Evolutionary conservation across 2,888 invertebrate species (phyloP).

Genomic region (Tipula helvola): DNA sequence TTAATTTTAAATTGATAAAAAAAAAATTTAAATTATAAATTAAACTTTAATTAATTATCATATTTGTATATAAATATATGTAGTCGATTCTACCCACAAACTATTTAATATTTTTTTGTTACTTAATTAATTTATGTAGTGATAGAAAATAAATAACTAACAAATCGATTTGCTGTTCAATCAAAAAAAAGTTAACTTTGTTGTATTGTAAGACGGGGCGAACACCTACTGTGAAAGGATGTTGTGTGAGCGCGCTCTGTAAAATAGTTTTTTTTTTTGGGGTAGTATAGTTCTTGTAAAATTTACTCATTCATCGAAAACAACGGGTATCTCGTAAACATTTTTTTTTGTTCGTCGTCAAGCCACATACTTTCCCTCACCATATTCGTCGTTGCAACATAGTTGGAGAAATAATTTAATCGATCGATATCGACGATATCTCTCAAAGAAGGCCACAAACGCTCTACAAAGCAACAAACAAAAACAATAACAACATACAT

Average conservation of each 20-base stretch:
- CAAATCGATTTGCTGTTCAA: neutral
- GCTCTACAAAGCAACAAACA: neutral
- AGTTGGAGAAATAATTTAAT: neutral
- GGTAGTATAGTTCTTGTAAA: neutral
- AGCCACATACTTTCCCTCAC: neutral
- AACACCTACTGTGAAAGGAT: neutral
- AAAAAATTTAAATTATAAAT: neutral
- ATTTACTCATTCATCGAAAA: neutral
- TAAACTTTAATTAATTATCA: neutral
- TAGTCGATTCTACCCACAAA: neutral
- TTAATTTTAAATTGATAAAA: neutral
- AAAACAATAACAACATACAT: neutral
- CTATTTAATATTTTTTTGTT: neutral
- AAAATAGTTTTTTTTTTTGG: neutral
- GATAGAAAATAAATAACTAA: neutral
- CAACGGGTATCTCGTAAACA: neutral
- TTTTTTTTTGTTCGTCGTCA: neutral
- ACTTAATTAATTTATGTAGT: neutral
- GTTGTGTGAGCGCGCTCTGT: neutral
- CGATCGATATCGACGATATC: neutral
- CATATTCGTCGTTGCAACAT: neutral
- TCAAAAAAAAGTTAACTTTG: neutral
- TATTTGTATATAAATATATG: neutral
- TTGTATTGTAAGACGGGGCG: neutral
- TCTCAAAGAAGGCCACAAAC: neutral